These are phyloP conservation scores for Argyra leucocephala DNA, from an alignment of 2,888 invertebrate genomes.

Conservation along the genomic window DNA sequence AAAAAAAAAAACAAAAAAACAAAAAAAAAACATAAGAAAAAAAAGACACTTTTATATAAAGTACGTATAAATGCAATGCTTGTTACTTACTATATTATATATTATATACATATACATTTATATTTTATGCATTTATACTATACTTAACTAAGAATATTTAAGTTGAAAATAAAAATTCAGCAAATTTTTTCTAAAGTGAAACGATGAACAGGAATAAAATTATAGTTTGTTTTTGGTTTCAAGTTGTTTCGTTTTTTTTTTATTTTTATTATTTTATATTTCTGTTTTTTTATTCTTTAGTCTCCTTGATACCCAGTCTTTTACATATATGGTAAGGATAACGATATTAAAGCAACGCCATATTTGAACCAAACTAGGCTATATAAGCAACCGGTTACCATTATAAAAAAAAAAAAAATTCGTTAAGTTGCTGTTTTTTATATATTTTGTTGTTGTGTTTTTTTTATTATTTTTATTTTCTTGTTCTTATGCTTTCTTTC, in stretches of 20 bases:
- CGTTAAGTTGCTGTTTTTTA: too few species aligned
- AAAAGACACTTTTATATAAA: too few species aligned
- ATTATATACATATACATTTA: not conserved
- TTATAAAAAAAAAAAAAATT: too few species aligned
- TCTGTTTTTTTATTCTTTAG: not conserved
- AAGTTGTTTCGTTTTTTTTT: too few species aligned
- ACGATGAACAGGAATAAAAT: too few species aligned
- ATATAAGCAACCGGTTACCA: slow-evolving; percentile 6
- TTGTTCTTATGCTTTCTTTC: not conserved
- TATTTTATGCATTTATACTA: not conserved
- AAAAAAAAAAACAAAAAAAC: too few species aligned
- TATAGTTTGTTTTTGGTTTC: too few species aligned
- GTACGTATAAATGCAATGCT: too few species aligned
- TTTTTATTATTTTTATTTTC: not conserved
- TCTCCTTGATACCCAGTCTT: not conserved
- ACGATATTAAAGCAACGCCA: slow-evolving; percentile 1
- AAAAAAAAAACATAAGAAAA: too few species aligned
- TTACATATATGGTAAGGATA: slow-evolving; percentile 1
- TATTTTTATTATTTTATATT: too few species aligned
- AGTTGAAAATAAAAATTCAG: slow-evolving; percentile 6
- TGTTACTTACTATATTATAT: not conserved
- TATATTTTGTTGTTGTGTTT: too few species aligned
- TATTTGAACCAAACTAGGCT: slow-evolving; percentile 1
- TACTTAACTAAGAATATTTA: slow-evolving; percentile 6
- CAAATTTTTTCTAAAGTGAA: not conserved